These are phyloP conservation scores for Oncorhynchus tshawytscha DNA, from an alignment of 2,113 vertebrate species.

Conservation along the genomic window DNA sequence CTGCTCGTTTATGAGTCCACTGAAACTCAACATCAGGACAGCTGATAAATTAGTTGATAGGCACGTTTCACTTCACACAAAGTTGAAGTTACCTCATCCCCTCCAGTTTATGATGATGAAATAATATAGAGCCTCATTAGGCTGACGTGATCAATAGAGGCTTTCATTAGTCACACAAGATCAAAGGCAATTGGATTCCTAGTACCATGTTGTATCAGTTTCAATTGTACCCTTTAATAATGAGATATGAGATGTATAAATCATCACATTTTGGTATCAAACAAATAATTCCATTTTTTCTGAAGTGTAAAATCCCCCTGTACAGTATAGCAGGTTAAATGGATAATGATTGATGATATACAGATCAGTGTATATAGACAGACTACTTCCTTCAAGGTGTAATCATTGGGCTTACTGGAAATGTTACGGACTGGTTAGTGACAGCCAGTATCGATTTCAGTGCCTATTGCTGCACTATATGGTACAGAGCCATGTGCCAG, in stretches of 20 bases:
- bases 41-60: conserved; percentile 33
- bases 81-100: neutral
- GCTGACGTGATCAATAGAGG: too few relatives aligned
- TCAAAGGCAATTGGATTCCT: too few relatives aligned
- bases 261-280: too few relatives aligned
- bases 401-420: neutral
- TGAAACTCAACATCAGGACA: conserved; percentile 25
- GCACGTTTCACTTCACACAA: conserved; percentile 12
- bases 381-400: neutral
- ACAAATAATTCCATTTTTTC: too few relatives aligned
- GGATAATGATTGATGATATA: neutral
- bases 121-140: too few relatives aligned
- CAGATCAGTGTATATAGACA: neutral
- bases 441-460: neutral
- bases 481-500: neutral
- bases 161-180: too few relatives aligned
- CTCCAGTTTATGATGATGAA: too few relatives aligned
- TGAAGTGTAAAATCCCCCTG: too few relatives aligned
- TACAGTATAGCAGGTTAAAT: neutral
- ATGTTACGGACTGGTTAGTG: neutral
- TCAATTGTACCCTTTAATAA: too few relatives aligned
- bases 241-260: too few relatives aligned
- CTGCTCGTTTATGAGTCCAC: neutral
- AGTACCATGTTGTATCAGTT: too few relatives aligned
- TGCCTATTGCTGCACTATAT: neutral